Conservation (phyloP, 1,140 invertebrate species). For the Fragariocoptes setiger region DNA sequence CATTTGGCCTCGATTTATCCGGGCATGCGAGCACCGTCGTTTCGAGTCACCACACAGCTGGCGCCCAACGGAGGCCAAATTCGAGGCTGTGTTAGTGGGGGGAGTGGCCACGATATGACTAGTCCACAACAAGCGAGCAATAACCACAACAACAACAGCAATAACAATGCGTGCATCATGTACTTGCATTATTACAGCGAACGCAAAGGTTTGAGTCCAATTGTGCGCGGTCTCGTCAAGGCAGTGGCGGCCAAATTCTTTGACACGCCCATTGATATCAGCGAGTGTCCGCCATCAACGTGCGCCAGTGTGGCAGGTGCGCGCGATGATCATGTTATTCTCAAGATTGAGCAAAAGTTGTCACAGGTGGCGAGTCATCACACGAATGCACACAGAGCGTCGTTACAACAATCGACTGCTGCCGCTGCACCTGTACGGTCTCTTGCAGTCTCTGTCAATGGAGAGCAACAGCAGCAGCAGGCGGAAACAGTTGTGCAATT, state of each 20-base stretch:
- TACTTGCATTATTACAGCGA: slow-evolving; percentile 18
- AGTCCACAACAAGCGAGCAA: not conserved
- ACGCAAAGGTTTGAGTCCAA: slow-evolving; percentile 15
- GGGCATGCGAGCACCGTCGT: slow-evolving; percentile 18
- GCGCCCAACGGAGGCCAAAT: not conserved
- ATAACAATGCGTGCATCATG: slow-evolving; percentile 14
- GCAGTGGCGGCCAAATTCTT: slow-evolving; percentile 16
- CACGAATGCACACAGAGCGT: too few relatives aligned
- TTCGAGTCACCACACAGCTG: slow-evolving; percentile 16
- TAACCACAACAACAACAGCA: not conserved
- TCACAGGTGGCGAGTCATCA: too few relatives aligned
- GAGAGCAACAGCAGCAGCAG: too few relatives aligned
- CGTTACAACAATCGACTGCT: too few relatives aligned
- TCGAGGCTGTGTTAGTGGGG: too few relatives aligned
- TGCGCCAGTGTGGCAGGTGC: not conserved
- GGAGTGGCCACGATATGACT: not conserved
- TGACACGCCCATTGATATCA: slow-evolving; percentile 15
- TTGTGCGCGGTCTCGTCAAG: slow-evolving; percentile 16
- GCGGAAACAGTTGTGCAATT: too few relatives aligned
- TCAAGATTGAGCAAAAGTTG: not conserved
- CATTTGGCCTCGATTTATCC: slow-evolving; percentile 10
- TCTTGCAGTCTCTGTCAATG: too few relatives aligned
- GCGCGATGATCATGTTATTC: not conserved
- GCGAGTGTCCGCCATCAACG: not conserved
- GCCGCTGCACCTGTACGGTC: too few relatives aligned